phyloP scores from a whole-genome alignment of 2,797 vertebrate genomes.

The Enteromius anoplus region DNA sequence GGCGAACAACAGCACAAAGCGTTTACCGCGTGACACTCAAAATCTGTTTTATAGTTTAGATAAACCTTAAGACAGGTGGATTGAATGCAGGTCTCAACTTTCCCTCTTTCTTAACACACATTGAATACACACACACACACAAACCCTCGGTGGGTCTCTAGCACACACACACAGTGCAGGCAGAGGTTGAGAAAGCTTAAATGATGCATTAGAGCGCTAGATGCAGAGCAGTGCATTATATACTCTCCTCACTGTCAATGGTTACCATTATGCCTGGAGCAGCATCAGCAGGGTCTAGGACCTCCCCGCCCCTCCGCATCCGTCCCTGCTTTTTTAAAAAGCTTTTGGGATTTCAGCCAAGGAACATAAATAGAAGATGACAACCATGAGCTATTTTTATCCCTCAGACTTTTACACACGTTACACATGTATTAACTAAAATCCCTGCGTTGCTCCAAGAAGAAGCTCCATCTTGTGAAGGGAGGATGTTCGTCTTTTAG shows the following conservation, averaged over 20 bases:
- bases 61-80: conserved; percentile 40
- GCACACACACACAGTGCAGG: conserved; percentile 31
- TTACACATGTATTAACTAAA: conserved; percentile 46
- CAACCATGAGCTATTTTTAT: conserved; percentile 55
- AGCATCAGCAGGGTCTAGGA: conserved; percentile 42
- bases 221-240: conserved; percentile 32
- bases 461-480: not conserved
- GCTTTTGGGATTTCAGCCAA: conserved; percentile 50
- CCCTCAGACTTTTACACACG: conserved; percentile 44
- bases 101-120: not conserved
- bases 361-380: conserved; percentile 58
- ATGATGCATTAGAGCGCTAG: conserved; percentile 31
- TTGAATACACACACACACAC: not conserved
- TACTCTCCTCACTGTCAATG: conserved; percentile 27
- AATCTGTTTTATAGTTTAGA: conserved; percentile 14
- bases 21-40: conserved; percentile 9
- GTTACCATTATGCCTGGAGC: conserved; percentile 30
- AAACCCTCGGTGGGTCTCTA: not conserved
- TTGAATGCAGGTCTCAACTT: conserved; percentile 31
- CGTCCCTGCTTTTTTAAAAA: conserved; percentile 47
- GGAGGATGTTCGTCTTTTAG: not conserved
- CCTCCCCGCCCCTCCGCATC: conserved; percentile 4
- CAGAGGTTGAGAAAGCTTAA: conserved; percentile 41
- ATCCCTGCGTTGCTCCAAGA: not conserved
- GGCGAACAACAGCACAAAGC: conserved; percentile 17